These are phyloP conservation scores for Mus spretus DNA, from an alignment of 2,797 vertebrate species.

Conservation along the genomic window DNA sequence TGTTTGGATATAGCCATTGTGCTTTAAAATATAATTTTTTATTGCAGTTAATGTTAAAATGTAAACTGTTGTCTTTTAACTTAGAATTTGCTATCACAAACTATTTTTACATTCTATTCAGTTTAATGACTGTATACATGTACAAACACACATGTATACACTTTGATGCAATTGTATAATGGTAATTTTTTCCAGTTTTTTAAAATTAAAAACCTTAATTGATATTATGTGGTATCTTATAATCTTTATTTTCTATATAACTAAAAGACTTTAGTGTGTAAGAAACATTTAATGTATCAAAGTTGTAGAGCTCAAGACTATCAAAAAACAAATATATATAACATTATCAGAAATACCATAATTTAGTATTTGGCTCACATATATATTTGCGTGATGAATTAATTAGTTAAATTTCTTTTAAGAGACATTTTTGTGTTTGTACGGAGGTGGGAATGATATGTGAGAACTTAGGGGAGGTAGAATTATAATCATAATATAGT, in stretches of 20 bases:
- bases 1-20: conserved; percentile 45
- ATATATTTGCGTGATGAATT: neutral
- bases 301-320: neutral
- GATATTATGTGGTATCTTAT: conserved; percentile 25
- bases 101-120: neutral
- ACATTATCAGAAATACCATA: neutral
- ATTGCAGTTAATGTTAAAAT: conserved; percentile 24
- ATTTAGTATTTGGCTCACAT: neutral
- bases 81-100: conserved; percentile 5
- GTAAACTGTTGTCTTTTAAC: neutral
- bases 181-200: conserved; percentile 44
- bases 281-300: neutral
- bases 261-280: neutral
- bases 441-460: neutral
- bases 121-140: neutral
- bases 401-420: conserved; percentile 13
- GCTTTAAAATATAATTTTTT: conserved; percentile 23
- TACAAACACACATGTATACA: neutral
- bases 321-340: neutral
- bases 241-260: neutral
- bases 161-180: neutral
- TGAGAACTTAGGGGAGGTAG: neutral
- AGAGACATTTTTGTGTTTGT: neutral
- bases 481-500: neutral
- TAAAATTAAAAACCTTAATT: neutral